Base-by-base conservation (phyloP, 2,113 vertebrate genomes). In the Poicephalus meyeri region DNA sequence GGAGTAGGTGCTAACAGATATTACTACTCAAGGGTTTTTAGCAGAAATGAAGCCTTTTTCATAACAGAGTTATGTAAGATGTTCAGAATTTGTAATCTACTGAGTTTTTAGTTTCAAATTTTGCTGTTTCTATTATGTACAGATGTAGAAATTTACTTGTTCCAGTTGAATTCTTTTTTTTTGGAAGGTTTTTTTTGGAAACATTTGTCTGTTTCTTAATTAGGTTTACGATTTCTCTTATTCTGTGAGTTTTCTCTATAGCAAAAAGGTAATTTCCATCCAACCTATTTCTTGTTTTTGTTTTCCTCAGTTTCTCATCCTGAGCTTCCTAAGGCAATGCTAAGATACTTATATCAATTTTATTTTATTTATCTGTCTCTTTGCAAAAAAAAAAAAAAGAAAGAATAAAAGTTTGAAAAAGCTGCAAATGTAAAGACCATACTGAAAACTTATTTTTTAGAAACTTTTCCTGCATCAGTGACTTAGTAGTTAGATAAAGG, bases 141-240 rank as follows among this genome's bases (percentile, higher is more conserved):
- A 92, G 58, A 95, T 95, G 65, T 56, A 86, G 28, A 28, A 92
- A 93, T 96, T 97, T 95, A 39, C 55, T 93, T 71, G 26, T 93
- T 88, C 39, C 49, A 86, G 42, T 2, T 97, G 72, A 97, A 95
- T n/a, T 15, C 35, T 18, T 65, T 41, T 73, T 94, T 84, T 94
- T 96, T 91, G 81, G 50, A 94, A 93, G 39, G 5, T 95, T 97
- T 95, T 39, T 39, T 39, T 39, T 39, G 37, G 37, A 46, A 87
- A 85, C 16, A 66, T 83, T 93, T 94, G 56, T 65, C 78, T 89
- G 46, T 92, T 97, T 92, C 80, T 96, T 96, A 92, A 96, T 97
- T 93, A 91, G 56, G 68, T 90, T 89, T 86, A 95, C 95, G 73
- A 83, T 86, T 94, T 92, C 28, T 81, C 47, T 88, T 74, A 79